These are phyloP conservation scores for Polydrusus tereticollis DNA, from an alignment of 2,888 invertebrate genomes.

Conservation along the genomic window DNA sequence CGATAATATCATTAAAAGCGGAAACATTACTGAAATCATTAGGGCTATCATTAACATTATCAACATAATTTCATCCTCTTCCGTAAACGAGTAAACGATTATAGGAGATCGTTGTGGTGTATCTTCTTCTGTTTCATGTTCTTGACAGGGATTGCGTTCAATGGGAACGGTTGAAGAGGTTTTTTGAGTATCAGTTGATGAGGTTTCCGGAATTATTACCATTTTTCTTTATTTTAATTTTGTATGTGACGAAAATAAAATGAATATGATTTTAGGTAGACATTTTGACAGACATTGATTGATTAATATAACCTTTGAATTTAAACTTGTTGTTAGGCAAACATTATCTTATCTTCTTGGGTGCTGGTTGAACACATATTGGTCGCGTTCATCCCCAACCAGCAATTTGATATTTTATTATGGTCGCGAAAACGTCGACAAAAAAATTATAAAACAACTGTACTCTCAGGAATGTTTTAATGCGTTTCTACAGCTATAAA, in stretches of 20 bases:
- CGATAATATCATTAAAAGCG: constrained; percentile 54
- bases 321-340: too few relatives aligned
- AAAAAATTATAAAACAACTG: too few relatives aligned
- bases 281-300: constrained; percentile 10
- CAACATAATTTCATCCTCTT: constrained; percentile 56
- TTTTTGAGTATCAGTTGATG: neutral
- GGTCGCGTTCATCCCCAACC: too few relatives aligned
- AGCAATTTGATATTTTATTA: too few relatives aligned
- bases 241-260: neutral
- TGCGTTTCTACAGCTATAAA: too few relatives aligned
- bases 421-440: too few relatives aligned
- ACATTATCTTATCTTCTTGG: too few relatives aligned
- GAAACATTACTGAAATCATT: constrained; percentile 55
- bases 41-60: constrained; percentile 55
- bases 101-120: neutral
- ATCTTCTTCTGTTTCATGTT: neutral
- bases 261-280: neutral
- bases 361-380: too few relatives aligned
- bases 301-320: too few relatives aligned
- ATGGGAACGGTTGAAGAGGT: neutral
- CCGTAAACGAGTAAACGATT: constrained; percentile 16
- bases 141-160: neutral
- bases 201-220: neutral
- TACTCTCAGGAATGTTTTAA: too few relatives aligned
- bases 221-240: neutral